Evolutionary conservation across 2,888 invertebrate species (phyloP), one percentile per base, ranked within the genome.

Genomic region (Drosophila koepferae): DNA sequence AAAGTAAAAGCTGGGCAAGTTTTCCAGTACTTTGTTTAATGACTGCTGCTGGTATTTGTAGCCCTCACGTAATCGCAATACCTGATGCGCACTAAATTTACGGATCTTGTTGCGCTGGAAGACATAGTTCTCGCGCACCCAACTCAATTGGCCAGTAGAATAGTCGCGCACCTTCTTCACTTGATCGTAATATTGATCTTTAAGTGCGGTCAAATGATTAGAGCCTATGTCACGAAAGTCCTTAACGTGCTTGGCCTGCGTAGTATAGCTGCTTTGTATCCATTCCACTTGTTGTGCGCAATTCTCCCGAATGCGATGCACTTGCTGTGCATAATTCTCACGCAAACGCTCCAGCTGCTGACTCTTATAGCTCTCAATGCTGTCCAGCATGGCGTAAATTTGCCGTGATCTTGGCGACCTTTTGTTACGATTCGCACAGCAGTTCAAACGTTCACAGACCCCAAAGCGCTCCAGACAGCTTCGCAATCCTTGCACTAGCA

Each of bases 41-140:
- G 98, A 97, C 93, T 98, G 98, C 92, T 99, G 99, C 93, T 99
- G 98, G 91, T 98, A 97, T 93, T 98, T 98, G 94, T 98, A 98
- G 12, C 98, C 97, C 92, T 98, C 98, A 38, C 98, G 95, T 51
- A 99, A 94, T 60, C 97, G 95, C 53, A 98, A 94, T 68, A 98
- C 96, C 93, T 99, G 98, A 92, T 98, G 97, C 23, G 97, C 96
- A 94, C 98, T 98, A 94, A 98, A 99, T 93, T 98, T 98, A 56
- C 98, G 95, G 78, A 99, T 98, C 93, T 98, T 97, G 93, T 98
- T 97, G 66, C 98, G 95, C 93, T 99, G 99, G 94, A 97, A 97
- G 92, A 98, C 97, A 94, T 99, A 99, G 93, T 98, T 98, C 93
- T 98, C 98, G 73, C 98, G 95, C 81, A 99, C 97, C 96, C 98